These are phyloP conservation scores for Sturmia bella DNA, from an alignment of 2,888 invertebrate species.

Conservation along the genomic window DNA sequence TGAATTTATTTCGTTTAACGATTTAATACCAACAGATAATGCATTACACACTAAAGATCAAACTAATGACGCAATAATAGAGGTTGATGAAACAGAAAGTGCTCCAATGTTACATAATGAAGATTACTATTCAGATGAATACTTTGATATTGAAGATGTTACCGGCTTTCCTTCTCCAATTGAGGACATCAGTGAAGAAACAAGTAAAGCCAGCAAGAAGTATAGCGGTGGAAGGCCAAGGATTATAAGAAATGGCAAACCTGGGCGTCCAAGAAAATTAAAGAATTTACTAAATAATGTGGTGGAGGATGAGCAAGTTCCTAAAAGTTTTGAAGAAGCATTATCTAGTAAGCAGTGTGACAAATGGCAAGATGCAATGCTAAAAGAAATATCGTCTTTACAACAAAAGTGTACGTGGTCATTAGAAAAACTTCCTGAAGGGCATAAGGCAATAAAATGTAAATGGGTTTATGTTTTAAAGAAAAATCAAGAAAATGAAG, in stretches of 20 bases:
- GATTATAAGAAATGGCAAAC: background rate
- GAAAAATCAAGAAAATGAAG: background rate
- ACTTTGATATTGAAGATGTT: background rate
- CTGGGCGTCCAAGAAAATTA: background rate
- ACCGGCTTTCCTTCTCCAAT: background rate
- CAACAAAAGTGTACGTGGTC: background rate
- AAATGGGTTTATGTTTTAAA: no score
- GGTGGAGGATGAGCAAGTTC: slow-evolving; percentile 5
- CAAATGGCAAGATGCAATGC: slow-evolving; percentile 1
- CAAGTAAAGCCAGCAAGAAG: background rate
- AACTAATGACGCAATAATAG: background rate
- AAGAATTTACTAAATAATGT: background rate
- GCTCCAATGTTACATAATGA: no score
- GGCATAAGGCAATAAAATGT: no score
- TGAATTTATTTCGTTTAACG: background rate
- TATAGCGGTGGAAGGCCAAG: background rate
- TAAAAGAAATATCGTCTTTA: slow-evolving; percentile 4
- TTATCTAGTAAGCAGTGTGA: background rate
- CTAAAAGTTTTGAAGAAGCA: background rate
- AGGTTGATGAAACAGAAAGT: background rate
- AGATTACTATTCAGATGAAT: background rate
- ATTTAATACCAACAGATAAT: background rate
- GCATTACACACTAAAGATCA: background rate
- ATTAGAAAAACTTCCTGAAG: background rate
- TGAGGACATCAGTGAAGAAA: background rate